phyloP scores from a whole-genome alignment of 2,113 vertebrate species.

The Macaca fascicularis region DNA sequence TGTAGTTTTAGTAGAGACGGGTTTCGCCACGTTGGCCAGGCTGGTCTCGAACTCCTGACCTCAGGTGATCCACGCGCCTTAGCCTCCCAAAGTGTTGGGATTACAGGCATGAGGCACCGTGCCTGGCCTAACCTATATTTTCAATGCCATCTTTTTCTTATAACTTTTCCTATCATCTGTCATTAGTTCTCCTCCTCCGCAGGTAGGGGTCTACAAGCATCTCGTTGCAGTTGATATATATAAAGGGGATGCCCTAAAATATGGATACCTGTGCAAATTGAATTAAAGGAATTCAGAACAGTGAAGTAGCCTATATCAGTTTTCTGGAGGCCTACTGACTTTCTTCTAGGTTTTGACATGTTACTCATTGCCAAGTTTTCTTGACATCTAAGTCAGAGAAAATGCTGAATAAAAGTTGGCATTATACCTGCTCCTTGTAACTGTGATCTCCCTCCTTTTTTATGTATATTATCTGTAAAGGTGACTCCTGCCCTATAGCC shows the following conservation, averaged over 20 bases:
- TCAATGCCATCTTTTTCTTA: neutral
- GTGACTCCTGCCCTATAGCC: neutral
- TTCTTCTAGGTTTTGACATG: constrained; percentile 24
- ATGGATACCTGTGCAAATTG: neutral
- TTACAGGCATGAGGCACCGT: no score
- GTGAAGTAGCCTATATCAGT: neutral
- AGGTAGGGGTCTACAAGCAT: neutral
- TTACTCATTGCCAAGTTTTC: constrained; percentile 24
- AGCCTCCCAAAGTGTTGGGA: no score
- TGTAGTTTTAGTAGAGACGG: no score
- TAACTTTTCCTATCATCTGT: neutral
- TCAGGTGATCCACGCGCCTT: no score
- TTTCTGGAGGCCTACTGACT: neutral
- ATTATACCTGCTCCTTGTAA: neutral
- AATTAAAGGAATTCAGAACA: neutral
- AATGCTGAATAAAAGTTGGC: constrained; percentile 32
- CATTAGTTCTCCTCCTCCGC: neutral
- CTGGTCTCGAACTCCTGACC: no score
- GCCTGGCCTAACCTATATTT: neutral
- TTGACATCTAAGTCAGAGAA: constrained; percentile 56
- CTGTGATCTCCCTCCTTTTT: neutral
- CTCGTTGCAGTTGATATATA: neutral
- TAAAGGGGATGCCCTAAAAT: neutral
- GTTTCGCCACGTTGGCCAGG: no score
- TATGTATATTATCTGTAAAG: neutral